Evolutionary conservation across 1,140 invertebrate genomes (phyloP), one percentile per base, ranked within the genome.

Genomic region (Drosophila ironensis): DNA sequence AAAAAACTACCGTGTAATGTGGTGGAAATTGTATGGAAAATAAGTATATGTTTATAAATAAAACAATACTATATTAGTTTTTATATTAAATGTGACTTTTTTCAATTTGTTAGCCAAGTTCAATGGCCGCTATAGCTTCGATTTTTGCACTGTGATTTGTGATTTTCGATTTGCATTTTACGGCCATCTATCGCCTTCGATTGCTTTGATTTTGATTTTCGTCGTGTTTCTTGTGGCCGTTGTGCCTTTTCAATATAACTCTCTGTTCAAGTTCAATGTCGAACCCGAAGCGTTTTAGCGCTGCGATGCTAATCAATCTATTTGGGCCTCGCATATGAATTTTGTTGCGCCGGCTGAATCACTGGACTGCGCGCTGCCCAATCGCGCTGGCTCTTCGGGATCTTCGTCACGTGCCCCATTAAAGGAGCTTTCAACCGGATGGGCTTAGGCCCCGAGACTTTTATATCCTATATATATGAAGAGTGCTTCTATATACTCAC

Each of bases 401-500:
- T 50, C 33, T 35, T 11, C 17, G 47, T 45, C 63, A 64, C 45
- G 50, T 57, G 19, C 38, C n/a, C 12, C 38, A 27, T 25, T 40
- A 42, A 28, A 41, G 27, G 17, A 41, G 42, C 27, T 25, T 12
- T 12, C 14, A 8, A 2, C 6, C 9, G 17, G 33, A 14, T 11
- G 14, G 14, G 14, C 12, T 16, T 3, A 22, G 2, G 2, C 2
- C 5, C 2, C 12, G 6, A 9, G 4, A 35, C 30, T 35, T 3
- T 14, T 12, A 14, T 14, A 12, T 16, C 0, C 5, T 12, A 9
- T 37, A 16, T 3, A 11, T 16, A 48, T 14, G 1, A 11, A 30
- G n/a, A n/a, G n/a, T n/a, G n/a, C n/a, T n/a, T n/a, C 0, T 20
- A 28, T 17, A 5, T 53, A 93, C 93, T 93, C 88, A 94, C 93